Conservation (phyloP, 2,113 vertebrate genomes). For the Peromyscus polionotus region DNA sequence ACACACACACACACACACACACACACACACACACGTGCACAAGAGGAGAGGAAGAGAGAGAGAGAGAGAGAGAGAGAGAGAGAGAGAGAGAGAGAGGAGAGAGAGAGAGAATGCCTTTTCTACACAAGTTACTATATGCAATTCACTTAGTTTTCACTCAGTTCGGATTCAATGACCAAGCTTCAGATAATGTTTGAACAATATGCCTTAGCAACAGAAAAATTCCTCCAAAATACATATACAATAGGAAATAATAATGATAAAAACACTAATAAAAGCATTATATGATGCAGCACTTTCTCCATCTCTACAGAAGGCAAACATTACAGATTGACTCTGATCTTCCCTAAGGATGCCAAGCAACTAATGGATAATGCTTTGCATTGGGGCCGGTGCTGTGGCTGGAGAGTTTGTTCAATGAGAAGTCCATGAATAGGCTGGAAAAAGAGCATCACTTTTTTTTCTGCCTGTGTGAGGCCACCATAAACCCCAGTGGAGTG, state of each 20-base stretch:
- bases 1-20: background rate
- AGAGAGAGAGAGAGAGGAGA: background rate
- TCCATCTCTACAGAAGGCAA: background rate
- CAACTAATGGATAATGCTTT: background rate
- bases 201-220: background rate
- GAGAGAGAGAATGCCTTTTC: background rate
- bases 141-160: background rate
- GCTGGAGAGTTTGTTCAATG: background rate
- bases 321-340: background rate
- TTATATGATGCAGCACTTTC: background rate
- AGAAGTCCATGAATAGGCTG: background rate
- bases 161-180: background rate
- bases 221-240: background rate
- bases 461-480: background rate
- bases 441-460: background rate
- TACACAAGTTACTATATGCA: background rate
- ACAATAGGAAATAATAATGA: background rate
- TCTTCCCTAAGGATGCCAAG: background rate
- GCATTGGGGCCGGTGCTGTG: fast-evolving
- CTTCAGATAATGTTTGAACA: constrained; percentile 7
- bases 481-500: background rate
- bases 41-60: background rate
- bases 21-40: background rate
- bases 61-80: background rate
- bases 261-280: background rate